Percentiles rank a stretch among this genome's conserved stretches.
These are phyloP conservation scores for Drosophila repleta DNA, from an alignment of 1,140 invertebrate species.

Conservation along the genomic window DNA sequence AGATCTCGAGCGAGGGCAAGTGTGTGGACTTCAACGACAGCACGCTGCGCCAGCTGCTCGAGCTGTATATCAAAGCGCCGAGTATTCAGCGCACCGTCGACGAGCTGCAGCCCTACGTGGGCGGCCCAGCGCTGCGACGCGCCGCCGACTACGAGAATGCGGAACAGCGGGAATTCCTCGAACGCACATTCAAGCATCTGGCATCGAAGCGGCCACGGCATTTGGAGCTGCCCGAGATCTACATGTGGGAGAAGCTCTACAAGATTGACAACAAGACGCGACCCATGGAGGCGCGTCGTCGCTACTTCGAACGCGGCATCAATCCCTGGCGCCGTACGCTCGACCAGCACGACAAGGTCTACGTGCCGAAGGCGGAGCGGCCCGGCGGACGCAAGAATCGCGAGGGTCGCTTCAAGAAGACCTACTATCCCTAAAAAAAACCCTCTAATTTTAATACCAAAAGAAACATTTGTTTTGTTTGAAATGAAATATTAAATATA, in stretches of 20 bases:
- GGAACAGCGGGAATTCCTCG: conserved; percentile 88
- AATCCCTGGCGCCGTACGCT: conserved; percentile 86
- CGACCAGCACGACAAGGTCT: conserved; percentile 87
- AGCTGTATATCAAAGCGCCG: conserved; percentile 90
- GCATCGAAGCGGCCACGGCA: conserved; percentile 87
- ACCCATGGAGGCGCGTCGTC: conserved; percentile 87
- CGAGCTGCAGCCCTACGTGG: conserved; percentile 91
- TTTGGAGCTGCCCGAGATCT: conserved; percentile 87
- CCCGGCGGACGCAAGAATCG: conserved; percentile 85
- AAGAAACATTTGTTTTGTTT: no score
- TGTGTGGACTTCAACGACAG: conserved; percentile 92
- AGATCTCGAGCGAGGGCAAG: conserved; percentile 87
- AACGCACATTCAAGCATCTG: conserved; percentile 88
- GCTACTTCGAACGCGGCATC: conserved; percentile 87
- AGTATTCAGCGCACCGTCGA: conserved; percentile 85
- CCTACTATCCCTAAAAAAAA: conserved; percentile 87
- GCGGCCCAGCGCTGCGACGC: conserved; percentile 85
- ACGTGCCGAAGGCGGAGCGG: conserved; percentile 88
- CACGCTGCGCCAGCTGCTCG: conserved; percentile 89
- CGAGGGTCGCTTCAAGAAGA: conserved; percentile 86
- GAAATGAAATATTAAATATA: no score
- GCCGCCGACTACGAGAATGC: conserved; percentile 88
- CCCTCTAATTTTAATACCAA: no score
- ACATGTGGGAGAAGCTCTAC: conserved; percentile 91
- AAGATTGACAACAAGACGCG: conserved; percentile 88